Conservation (phyloP, 2,797 vertebrate genomes). For the Picus viridis region DNA sequence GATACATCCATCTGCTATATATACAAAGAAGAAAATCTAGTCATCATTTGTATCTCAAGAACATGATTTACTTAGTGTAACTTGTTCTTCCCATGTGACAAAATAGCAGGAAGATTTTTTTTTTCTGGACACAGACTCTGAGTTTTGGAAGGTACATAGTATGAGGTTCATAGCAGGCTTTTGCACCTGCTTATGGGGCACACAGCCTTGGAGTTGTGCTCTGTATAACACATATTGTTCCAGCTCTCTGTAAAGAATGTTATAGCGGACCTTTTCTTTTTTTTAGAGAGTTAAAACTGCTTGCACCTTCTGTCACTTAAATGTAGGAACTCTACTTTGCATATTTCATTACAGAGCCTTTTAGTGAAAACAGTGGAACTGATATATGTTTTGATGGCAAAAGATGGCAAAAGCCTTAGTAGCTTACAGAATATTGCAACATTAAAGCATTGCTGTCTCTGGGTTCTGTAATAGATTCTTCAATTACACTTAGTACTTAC, state of each 20-base stretch:
- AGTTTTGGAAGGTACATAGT: background rate
- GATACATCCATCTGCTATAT: background rate
- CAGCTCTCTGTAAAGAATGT: background rate
- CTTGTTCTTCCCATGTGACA: background rate
- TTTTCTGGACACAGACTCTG: background rate
- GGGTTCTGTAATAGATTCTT: background rate
- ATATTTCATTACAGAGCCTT: background rate
- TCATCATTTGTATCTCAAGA: background rate
- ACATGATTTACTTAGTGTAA: fast-evolving
- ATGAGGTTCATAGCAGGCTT: background rate
- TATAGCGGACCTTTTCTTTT: background rate
- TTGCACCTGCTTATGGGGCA: background rate
- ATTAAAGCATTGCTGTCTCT: background rate
- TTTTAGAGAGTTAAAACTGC: background rate
- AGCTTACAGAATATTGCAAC: background rate
- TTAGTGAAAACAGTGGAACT: background rate
- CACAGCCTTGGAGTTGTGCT: background rate
- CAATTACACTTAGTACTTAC: background rate
- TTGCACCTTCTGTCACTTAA: background rate
- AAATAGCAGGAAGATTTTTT: background rate
- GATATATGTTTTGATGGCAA: background rate
- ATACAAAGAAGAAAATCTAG: background rate
- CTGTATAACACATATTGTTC: background rate
- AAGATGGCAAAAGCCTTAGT: background rate
- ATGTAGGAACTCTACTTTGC: background rate